Conservation (phyloP, 2,113 vertebrate genomes). For the Dromiciops gliroides region DNA sequence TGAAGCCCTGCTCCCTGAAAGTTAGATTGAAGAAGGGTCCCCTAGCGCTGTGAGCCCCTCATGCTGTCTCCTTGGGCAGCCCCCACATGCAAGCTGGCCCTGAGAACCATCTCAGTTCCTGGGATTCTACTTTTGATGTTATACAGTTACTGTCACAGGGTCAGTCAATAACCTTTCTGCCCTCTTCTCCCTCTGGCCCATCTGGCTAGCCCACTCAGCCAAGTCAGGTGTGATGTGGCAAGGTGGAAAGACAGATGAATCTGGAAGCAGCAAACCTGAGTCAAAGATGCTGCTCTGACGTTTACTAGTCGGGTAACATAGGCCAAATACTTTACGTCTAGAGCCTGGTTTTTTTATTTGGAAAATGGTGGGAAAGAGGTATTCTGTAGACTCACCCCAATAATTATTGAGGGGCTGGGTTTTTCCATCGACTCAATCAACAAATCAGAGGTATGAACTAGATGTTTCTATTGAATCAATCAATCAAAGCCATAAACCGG, state of each 20-base stretch:
- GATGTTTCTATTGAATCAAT: background rate
- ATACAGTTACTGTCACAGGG: background rate
- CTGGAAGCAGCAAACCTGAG: background rate
- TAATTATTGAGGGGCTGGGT: background rate
- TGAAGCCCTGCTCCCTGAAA: background rate
- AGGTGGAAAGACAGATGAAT: background rate
- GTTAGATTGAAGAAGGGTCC: background rate
- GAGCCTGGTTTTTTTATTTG: background rate
- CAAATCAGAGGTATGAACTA: background rate
- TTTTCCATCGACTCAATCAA: background rate
- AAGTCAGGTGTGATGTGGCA: background rate
- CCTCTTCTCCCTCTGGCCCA: background rate
- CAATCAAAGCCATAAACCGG: background rate
- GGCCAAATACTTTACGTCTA: background rate
- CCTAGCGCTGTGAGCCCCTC: background rate
- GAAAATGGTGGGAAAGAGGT: background rate
- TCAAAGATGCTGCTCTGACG: background rate
- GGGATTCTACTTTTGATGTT: background rate
- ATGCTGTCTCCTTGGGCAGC: background rate
- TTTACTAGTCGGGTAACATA: background rate
- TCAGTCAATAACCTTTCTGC: background rate
- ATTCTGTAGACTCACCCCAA: background rate
- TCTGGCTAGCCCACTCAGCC: background rate
- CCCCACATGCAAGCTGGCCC: background rate
- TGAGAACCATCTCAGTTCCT: background rate